Evolutionary conservation across 2,888 invertebrate species (phyloP).

Genomic region (Volucella inflata): DNA sequence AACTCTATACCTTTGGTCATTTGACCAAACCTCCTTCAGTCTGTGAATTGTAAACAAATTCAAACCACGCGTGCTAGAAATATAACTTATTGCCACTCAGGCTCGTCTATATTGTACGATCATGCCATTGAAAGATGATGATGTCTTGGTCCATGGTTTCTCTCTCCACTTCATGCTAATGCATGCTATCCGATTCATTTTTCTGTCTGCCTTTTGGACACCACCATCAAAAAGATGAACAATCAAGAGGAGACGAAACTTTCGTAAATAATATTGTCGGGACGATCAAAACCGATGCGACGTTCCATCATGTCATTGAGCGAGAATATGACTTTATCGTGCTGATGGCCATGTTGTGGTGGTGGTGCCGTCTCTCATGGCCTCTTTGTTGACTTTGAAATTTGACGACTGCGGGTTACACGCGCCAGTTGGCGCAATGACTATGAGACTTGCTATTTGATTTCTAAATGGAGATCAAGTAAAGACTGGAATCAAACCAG

Average conservation of each 20-base stretch:
- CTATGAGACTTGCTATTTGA: slow-evolving; percentile 4
- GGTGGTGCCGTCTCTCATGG: neutral
- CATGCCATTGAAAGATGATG: slow-evolving; percentile 53
- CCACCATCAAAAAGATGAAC: slow-evolving; percentile 47
- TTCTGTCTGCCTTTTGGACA: slow-evolving; percentile 17
- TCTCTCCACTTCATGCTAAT: neutral
- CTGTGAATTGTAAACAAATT: slow-evolving; percentile 52
- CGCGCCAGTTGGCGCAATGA: slow-evolving; percentile 37
- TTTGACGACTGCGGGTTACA: slow-evolving; percentile 39
- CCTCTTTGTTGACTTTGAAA: slow-evolving; percentile 47
- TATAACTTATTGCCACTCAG: slow-evolving; percentile 48
- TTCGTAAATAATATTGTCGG: slow-evolving; percentile 4
- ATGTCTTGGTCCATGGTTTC: neutral
- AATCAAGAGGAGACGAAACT: slow-evolving; percentile 18
- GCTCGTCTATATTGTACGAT: slow-evolving; percentile 16
- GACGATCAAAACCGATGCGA: neutral
- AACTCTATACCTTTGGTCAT: neutral
- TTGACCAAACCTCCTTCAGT: neutral
- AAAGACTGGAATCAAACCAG: neutral
- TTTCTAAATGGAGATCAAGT: slow-evolving; percentile 23
- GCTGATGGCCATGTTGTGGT: neutral
- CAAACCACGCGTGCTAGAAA: slow-evolving; percentile 69
- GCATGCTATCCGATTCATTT: slow-evolving; percentile 1
- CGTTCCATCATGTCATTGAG: slow-evolving; percentile 1
- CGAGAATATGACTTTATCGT: neutral